Evolutionary conservation across 2,113 vertebrate genomes (phyloP).

Genomic region (Ictidomys tridecemlineatus): DNA sequence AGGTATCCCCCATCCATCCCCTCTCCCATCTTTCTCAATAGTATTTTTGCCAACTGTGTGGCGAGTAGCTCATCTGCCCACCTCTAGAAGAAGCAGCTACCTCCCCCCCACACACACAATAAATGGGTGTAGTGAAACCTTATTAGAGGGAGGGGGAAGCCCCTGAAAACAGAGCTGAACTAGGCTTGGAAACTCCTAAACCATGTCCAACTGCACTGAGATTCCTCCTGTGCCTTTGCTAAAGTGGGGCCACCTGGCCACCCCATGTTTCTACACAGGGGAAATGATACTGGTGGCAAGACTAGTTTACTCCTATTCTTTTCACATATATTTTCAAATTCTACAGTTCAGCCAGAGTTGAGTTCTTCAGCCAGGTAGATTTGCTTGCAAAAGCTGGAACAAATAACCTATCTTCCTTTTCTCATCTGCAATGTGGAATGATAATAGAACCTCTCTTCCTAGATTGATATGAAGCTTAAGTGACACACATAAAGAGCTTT

Average conservation of each 20-base stretch:
- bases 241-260: background rate
- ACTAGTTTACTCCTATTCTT: background rate
- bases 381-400: background rate
- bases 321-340: background rate
- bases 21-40: background rate
- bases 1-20: fast-evolving
- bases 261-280: fast-evolving
- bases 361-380: background rate
- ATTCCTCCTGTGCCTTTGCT: background rate
- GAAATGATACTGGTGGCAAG: background rate
- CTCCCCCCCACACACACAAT: too few relatives aligned
- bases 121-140: background rate
- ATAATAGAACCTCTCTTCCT: background rate
- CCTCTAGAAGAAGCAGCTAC: background rate
- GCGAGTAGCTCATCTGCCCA: background rate
- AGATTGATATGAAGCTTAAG: background rate
- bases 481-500: background rate
- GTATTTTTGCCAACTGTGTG: background rate
- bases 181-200: background rate
- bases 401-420: background rate
- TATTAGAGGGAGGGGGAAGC: background rate
- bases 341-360: background rate
- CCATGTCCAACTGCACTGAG: background rate
- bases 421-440: background rate
- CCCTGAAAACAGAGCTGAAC: background rate